These are phyloP conservation scores for Pungitius pungitius DNA, from an alignment of 2,113 vertebrate species.

Conservation along the genomic window DNA sequence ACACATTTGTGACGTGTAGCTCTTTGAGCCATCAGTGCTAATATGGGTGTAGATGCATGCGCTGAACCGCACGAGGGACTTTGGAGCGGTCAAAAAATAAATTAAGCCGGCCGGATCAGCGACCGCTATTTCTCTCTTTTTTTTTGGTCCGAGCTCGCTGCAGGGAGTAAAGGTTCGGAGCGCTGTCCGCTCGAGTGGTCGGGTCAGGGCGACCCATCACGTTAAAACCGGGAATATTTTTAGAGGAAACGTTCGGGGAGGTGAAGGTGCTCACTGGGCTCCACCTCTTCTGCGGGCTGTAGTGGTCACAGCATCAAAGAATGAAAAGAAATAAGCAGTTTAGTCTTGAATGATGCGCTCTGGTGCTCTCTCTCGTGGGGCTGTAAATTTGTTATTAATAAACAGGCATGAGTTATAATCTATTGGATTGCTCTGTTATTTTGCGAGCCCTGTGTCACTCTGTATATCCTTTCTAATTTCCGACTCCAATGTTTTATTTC, in stretches of 20 bases:
- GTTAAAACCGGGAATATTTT: constrained; percentile 29
- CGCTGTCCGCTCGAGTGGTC: constrained; percentile 45
- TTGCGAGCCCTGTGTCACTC: constrained; percentile 55
- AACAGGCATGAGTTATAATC: constrained; percentile 59
- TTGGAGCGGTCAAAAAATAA: neutral
- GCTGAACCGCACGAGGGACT: neutral
- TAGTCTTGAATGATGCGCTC: constrained; percentile 11
- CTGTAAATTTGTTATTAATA: constrained; percentile 63
- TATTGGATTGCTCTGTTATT: constrained; percentile 66
- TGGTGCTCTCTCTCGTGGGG: constrained; percentile 6
- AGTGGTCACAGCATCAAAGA: constrained; percentile 21
- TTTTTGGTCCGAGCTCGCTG: constrained; percentile 47
- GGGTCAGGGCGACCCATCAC: constrained; percentile 39
- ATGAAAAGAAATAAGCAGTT: constrained; percentile 17
- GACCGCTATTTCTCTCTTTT: constrained; percentile 53
- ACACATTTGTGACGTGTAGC: constrained; percentile 23
- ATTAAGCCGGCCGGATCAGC: constrained; percentile 42
- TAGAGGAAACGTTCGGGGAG: constrained; percentile 28
- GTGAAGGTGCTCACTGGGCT: constrained; percentile 34
- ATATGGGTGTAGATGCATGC: neutral
- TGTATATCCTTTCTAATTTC: constrained; percentile 68
- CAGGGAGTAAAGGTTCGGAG: constrained; percentile 45
- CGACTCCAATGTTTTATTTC: constrained; percentile 37
- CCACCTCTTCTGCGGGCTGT: constrained; percentile 21
- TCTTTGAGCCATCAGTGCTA: constrained; percentile 25